Base-by-base conservation (phyloP, 2,888 invertebrate genomes). In the Sinelater perroti region DNA sequence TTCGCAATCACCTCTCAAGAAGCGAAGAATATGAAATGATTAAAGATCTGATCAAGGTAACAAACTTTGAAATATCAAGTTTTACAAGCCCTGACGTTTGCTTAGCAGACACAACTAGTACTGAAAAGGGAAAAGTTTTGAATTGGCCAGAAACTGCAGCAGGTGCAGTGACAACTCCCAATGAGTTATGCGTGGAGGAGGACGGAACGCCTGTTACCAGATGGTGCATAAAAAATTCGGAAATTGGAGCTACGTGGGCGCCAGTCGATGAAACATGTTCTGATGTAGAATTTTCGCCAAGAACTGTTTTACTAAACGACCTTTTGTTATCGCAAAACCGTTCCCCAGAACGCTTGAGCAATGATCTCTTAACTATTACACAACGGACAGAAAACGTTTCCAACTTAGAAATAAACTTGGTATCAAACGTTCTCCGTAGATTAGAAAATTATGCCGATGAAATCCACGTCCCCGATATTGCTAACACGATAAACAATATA, bases 151-250 rank as follows among this genome's bases (percentile, higher is more conserved):
- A 79, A 54, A 80, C 81, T 26, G 62, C 67, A 11, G 77, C 81
- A 11, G 83, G 83, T 0, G 78, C 81, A 42, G 77, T 80, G 21
- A 76, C 80, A 0, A 76, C 80, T 0, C 81, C 84, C 1, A 76
- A 74, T 24, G 79, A 82, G 60, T 78, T 85, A 55, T 85, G 85
- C 61, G 72, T 86, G 49, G 80, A 83, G 72, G 66, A 71, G 4
- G 82, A 83, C 65, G 84, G 84, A 1, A 74, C 84, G 56, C 85
- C 85, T 3, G 80, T 83, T 1, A 81, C 79, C 21, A 77, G 85
- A 58, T n/a, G n/a, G n/a, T n/a, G n/a, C n/a, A n/a, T n/a, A n/a
- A n/a, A n/a, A n/a, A n/a, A n/a, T n/a, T n/a, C n/a, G n/a, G n/a
- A n/a, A n/a, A n/a, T 6, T 20, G 21, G 38, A 1, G 81, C 26